phyloP scores from a whole-genome alignment of 1,140 invertebrate genomes.

The Pseudomyrmex concolor region DNA sequence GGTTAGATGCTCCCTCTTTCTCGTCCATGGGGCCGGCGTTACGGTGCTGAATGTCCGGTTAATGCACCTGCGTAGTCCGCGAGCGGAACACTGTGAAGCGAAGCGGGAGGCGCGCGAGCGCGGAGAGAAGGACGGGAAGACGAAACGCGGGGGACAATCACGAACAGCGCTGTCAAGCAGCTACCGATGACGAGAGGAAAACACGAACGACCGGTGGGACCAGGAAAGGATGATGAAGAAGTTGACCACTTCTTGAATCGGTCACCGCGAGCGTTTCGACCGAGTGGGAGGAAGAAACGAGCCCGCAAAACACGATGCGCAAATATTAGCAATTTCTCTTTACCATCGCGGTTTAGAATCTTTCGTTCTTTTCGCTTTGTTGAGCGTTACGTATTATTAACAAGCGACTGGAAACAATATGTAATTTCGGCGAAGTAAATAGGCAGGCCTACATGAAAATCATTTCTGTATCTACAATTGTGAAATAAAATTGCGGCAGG shows the following conservation, averaged over 20 bases:
- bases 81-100: conserved; percentile 71
- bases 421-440: neutral
- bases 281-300: conserved; percentile 13
- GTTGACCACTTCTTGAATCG: conserved; percentile 58
- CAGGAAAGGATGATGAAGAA: conserved; percentile 36
- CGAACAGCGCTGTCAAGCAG: conserved; percentile 41
- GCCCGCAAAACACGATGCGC: conserved; percentile 24
- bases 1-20: conserved; percentile 62
- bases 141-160: conserved; percentile 68
- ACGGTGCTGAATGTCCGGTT: conserved; percentile 82
- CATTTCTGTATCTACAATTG: neutral
- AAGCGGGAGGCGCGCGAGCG: conserved; percentile 54
- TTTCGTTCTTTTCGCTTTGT: neutral
- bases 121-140: conserved; percentile 56
- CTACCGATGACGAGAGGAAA: conserved; percentile 60
- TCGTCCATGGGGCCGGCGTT: conserved; percentile 75
- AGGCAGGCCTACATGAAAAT: neutral
- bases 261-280: conserved; percentile 21
- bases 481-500: neutral
- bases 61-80: conserved; percentile 81
- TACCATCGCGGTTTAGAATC: neutral
- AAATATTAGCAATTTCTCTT: conserved; percentile 48
- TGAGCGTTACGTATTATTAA: neutral
- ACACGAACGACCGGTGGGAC: neutral
- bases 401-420: neutral